These are phyloP conservation scores for Polydesmus complanatus DNA, from an alignment of 2,888 invertebrate genomes.

Conservation along the genomic window DNA sequence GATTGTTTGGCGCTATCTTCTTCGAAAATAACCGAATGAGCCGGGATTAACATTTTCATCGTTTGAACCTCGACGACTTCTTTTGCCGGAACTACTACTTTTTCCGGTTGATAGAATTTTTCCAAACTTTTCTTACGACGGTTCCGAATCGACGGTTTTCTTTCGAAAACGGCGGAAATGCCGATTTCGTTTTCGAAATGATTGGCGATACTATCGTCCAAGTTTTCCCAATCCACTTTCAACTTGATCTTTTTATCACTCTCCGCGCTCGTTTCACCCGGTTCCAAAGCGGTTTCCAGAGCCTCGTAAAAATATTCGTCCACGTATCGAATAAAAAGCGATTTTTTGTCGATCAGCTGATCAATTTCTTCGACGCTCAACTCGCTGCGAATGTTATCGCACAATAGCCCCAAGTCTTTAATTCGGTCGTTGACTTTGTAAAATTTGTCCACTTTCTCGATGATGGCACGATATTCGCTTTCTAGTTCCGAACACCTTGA, in stretches of 20 bases:
- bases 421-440: conserved; percentile 15
- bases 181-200: conserved; percentile 11
- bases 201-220: conserved; percentile 12
- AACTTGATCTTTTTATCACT: conserved; percentile 4
- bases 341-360: conserved; percentile 28
- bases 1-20: no score
- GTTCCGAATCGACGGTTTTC: conserved; percentile 3
- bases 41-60: no score
- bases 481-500: no score
- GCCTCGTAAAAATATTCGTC: conserved; percentile 19
- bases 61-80: no score
- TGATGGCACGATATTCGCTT: no score
- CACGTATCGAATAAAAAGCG: conserved; percentile 25
- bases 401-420: conserved; percentile 27
- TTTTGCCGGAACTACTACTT: no score
- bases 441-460: conserved; percentile 12
- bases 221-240: neutral
- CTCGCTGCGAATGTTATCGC: conserved; percentile 27
- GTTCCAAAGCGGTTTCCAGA: neutral
- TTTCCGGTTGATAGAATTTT: no score
- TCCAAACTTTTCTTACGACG: no score
- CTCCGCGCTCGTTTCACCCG: neutral
- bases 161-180: conserved; percentile 9
- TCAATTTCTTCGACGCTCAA: conserved; percentile 28
- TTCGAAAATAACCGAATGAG: no score